These are phyloP conservation scores for Microcaecilia unicolor DNA, from an alignment of 2,797 vertebrate genomes.

Conservation along the genomic window DNA sequence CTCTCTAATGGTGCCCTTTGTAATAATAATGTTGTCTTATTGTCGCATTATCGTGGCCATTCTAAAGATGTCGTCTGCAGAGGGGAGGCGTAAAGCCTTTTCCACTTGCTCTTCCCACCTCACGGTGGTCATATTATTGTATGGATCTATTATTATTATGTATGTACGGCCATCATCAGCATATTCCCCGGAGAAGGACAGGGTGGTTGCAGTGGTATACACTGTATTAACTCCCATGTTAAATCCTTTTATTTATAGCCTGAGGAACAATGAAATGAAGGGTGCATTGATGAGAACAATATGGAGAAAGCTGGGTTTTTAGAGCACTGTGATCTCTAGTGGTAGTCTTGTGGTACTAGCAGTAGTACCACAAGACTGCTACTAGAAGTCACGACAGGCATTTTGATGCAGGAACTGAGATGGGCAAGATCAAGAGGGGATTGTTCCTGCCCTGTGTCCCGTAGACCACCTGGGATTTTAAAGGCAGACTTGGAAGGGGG, in stretches of 20 bases:
- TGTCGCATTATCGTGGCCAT: conserved; percentile 11
- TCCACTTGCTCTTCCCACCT: conserved; percentile 34
- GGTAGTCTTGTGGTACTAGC: too few species aligned
- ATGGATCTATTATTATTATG: conserved; percentile 1
- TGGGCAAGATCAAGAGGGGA: too few species aligned
- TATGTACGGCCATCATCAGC: conserved; percentile 18
- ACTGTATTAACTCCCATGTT: conserved; percentile 12
- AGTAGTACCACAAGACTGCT: too few species aligned
- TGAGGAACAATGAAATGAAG: conserved; percentile 12
- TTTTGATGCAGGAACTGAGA: too few species aligned
- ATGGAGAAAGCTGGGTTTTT: too few species aligned
- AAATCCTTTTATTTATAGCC: conserved; percentile 19
- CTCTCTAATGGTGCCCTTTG: conserved; percentile 11
- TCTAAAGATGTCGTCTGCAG: conserved; percentile 12
- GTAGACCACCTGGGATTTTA: too few species aligned
- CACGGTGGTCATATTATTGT: conserved; percentile 22
- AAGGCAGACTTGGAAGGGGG: too few species aligned
- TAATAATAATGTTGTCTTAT: conserved; percentile 18
- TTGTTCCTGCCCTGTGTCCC: too few species aligned
- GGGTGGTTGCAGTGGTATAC: conserved; percentile 10
- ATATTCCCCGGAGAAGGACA: conserved; percentile 7
- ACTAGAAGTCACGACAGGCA: too few species aligned
- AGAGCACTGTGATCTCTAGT: too few species aligned
- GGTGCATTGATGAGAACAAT: neutral
- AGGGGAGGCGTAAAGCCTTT: conserved; percentile 24